Evolutionary conservation across 2,888 invertebrate genomes (phyloP), one percentile per base, ranked within the genome.

Genomic region (Drosophila imparisetae): DNA sequence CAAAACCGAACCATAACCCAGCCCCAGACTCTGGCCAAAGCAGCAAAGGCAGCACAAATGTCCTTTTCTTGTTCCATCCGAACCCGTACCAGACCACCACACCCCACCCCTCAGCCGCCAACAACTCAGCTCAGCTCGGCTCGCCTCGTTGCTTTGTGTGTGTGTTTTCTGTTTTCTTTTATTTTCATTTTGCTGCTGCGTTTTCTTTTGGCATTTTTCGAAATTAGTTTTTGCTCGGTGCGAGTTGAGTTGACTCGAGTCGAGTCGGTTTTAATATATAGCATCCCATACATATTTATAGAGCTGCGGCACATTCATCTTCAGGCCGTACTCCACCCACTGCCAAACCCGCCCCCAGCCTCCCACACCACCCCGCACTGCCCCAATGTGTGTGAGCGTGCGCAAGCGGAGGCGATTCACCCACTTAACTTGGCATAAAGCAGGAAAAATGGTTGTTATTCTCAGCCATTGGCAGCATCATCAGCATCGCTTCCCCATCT

Each of bases 181-280:
- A 79, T 80, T 86, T 83, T 79, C 77, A 80, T 81, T 80, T 77
- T 83, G 85, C 80, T 88, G 83, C 81, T 88, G 86, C 81, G 81
- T 83, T 90, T 88, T 87, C 83, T 90, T 88, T 82, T 84, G 87
- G 89, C 80, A 89, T 91, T 90, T 91, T 90, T 90, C 90, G 91
- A 90, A 90, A 90, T 90, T 90, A 90, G 90, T 91, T 91, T 90
- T 90, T 90, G 80, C 86, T 87, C 81, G 86, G 79, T 80, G 78
- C 78, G 86, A 80, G 79, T 71, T 64, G 77, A 76, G 71, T 76
- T 67, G 79, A 77, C 68, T 66, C 54, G 80, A 81, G 86, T 79
- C 86, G 82, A 90, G 91, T 90, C 84, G 87, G 82, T 90, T 90
- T 90, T 90, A 90, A 90, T 91, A 90, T 90, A 91, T 91, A 87